phyloP scores from a whole-genome alignment of 2,113 vertebrate species.

The Brachyhypopomus gauderio region DNA sequence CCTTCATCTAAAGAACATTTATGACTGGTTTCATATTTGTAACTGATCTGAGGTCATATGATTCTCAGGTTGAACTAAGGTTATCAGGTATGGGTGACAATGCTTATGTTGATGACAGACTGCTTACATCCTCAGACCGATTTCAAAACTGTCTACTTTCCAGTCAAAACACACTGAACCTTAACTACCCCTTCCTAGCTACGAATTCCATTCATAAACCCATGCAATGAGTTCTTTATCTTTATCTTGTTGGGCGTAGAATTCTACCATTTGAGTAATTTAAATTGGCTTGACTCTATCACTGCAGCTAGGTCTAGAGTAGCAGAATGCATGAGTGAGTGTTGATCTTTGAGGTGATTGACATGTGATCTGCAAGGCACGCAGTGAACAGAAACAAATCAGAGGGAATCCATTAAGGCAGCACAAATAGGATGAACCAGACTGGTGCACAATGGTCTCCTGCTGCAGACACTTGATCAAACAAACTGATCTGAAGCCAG shows the following conservation, averaged over 20 bases:
- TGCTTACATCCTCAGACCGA: conserved; percentile 21
- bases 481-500: not conserved
- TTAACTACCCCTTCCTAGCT: not conserved
- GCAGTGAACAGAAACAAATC: conserved; percentile 47
- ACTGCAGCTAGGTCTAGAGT: not conserved
- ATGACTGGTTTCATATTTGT: not conserved
- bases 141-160: not conserved
- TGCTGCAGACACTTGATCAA: not conserved
- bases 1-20: not conserved
- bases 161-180: not conserved
- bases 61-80: conserved; percentile 38
- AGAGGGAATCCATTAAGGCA: conserved; percentile 27
- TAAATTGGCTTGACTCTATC: not conserved
- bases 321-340: conserved; percentile 39
- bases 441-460: not conserved
- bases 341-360: conserved; percentile 61
- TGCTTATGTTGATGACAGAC: not conserved
- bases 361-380: conserved; percentile 66
- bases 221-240: not conserved
- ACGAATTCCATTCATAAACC: not conserved
- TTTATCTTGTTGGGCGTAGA: not conserved
- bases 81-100: not conserved
- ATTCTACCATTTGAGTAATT: not conserved
- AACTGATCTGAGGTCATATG: conserved; percentile 27
- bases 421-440: conserved; percentile 33